A percentile compares a stretch with the other conserved stretches of the same genome.
These are phyloP conservation scores for Cyrtonyx montezumae DNA, from an alignment of 2,113 vertebrate species.

Conservation along the genomic window DNA sequence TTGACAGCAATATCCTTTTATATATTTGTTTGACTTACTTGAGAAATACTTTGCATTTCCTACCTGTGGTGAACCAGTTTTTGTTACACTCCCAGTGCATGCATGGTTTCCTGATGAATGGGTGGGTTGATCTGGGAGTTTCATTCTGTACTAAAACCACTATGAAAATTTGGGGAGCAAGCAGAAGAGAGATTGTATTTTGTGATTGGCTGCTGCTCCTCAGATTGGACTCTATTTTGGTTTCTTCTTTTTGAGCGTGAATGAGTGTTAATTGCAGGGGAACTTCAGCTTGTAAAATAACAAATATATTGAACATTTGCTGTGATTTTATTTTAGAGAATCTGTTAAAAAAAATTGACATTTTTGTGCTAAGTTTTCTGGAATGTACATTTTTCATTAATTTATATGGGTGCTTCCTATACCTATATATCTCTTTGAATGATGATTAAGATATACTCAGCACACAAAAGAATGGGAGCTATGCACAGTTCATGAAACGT, in stretches of 20 bases:
- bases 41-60: slow-evolving; percentile 56
- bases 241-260: slow-evolving; percentile 42
- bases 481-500: slow-evolving; percentile 67
- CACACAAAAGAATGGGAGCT: slow-evolving; percentile 78
- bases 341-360: background rate
- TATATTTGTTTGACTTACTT: slow-evolving; percentile 33
- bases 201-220: slow-evolving; percentile 28
- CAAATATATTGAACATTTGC: slow-evolving; percentile 37
- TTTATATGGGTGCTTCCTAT: slow-evolving; percentile 53
- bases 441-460: slow-evolving; percentile 63
- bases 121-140: background rate
- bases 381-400: slow-evolving; percentile 49
- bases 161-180: background rate
- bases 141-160: background rate
- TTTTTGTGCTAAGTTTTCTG: slow-evolving; percentile 41
- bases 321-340: slow-evolving; percentile 45
- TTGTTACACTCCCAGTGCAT: slow-evolving; percentile 5
- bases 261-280: slow-evolving; percentile 62
- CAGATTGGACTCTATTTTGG: background rate
- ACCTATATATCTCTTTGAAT: slow-evolving; percentile 63
- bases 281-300: slow-evolving; percentile 72
- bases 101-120: slow-evolving; percentile 23
- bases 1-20: slow-evolving; percentile 67
- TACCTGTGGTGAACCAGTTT: slow-evolving; percentile 24
- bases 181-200: background rate